A percentile compares a stretch with the other conserved stretches of the same genome.
Evolutionary conservation across 2,113 vertebrate genomes (phyloP).

Genomic region (Smithornis capensis): DNA sequence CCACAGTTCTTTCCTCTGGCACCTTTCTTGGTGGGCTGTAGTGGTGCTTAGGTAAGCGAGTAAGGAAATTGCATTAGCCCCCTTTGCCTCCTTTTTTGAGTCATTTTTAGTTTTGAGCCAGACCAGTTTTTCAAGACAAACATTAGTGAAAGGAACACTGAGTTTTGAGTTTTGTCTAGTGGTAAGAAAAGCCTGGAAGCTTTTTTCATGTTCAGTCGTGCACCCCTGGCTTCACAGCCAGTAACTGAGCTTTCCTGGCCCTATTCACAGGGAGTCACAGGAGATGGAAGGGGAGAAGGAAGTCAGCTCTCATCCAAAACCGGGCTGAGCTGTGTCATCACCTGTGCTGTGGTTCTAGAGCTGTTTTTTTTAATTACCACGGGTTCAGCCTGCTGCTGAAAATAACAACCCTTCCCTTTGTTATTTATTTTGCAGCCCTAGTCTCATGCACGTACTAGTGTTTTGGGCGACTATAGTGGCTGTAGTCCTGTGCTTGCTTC

Average conservation of each 20-base stretch:
- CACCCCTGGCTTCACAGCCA: background rate
- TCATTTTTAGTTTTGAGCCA: background rate
- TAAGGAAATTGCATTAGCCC: background rate
- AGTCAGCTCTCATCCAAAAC: background rate
- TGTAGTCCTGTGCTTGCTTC: background rate
- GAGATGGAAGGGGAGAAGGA: background rate
- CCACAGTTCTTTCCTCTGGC: background rate
- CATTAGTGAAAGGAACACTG: background rate
- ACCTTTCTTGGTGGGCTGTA: background rate
- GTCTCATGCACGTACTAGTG: accelerated
- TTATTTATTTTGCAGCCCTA: background rate
- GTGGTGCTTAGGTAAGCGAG: background rate
- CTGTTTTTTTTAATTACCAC: background rate
- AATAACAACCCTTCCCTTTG: background rate
- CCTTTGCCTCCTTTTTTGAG: background rate
- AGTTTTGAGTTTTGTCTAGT: background rate
- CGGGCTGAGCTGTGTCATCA: background rate
- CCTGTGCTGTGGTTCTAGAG: background rate
- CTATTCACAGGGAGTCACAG: background rate
- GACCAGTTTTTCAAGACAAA: background rate
- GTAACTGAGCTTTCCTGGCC: background rate
- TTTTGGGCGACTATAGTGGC: background rate
- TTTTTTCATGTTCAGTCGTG: background rate
- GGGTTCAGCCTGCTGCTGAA: background rate
- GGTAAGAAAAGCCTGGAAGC: background rate